These are phyloP conservation scores for Cygnus atratus DNA, from an alignment of 2,113 vertebrate genomes.

Conservation along the genomic window DNA sequence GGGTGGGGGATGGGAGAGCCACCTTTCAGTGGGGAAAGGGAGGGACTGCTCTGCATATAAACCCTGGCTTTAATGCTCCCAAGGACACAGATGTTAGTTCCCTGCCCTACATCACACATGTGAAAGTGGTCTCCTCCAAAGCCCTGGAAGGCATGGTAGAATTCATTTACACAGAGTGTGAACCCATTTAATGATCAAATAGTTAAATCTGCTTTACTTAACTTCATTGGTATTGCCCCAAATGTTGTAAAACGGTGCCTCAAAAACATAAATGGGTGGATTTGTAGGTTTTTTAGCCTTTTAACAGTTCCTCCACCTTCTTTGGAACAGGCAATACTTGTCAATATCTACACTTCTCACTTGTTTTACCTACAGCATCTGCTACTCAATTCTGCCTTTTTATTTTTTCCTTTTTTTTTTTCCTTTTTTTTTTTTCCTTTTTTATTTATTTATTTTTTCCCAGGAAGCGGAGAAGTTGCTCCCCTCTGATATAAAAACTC, in stretches of 20 bases:
- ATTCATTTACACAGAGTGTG: background rate
- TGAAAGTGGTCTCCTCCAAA: background rate
- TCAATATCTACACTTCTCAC: background rate
- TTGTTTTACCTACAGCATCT: background rate
- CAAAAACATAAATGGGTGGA: background rate
- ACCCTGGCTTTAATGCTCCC: background rate
- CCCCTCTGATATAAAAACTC: background rate
- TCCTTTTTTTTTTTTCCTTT: background rate
- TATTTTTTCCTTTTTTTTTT: background rate
- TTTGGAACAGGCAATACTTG: background rate
- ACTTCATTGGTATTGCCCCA: background rate
- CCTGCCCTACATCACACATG: background rate
- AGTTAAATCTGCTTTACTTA: background rate
- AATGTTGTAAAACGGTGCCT: background rate
- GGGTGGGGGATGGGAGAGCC: background rate
- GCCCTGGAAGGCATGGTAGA: background rate
- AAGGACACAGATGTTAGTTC: background rate
- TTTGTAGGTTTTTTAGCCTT: background rate
- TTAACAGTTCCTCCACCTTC: background rate
- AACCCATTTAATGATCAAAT: background rate
- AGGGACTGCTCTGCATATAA: background rate
- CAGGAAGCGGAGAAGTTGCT: background rate
- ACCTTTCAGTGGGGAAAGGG: background rate
- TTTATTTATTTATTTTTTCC: background rate
- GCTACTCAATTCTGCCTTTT: background rate